Base-by-base conservation (phyloP, 2,797 vertebrate species). In the Sandelia bainsii region DNA sequence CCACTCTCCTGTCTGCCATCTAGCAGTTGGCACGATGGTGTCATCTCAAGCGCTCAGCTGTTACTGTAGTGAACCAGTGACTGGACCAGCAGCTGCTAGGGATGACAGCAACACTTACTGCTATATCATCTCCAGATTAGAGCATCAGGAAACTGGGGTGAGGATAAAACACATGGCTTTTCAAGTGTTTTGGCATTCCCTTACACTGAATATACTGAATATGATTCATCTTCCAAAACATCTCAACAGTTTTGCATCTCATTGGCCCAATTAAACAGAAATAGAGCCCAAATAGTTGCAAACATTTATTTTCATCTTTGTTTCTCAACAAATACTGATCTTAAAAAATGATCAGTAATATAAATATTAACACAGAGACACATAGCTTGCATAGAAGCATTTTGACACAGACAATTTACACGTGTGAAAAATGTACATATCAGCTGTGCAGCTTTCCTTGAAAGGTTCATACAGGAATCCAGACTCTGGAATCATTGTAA, bases 401-500 rank as follows among this genome's bases (percentile, higher is more conserved):
- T 52, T 60, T 50, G 1, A 45, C 52, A 52, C 20, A 74, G n/a
- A 40, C 14, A 29, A 51, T 42, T 60, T 10, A 32, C 45, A 44
- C 19, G 34, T 57, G 27, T 60, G 16, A 40, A 8, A 22, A 19
- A 8, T 56, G 6, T 20, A 22, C 40, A 22, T 49, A n/a, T 62
- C 45, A 59, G 56, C 54, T 40, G 29, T 17, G 45, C 11, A 52
- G 37, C 8, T 45, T 69, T 67, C 13, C 34, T 29, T 50, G 9
- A 58, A 27, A 25, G 57, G 45, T 46, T 91, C 78, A 93, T 0
- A 61, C 89, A 0, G 90, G 94, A 62, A 94, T 77, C 96, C 93
- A 91, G 56, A 93, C 91, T 27, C 90, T 89, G 53, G 81, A 50
- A 8, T 77, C 54, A 1, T 93, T 93, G 90, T 90, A 94, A 58